These are phyloP conservation scores for Diplodus sargus DNA, from an alignment of 2,797 vertebrate species.

Conservation along the genomic window DNA sequence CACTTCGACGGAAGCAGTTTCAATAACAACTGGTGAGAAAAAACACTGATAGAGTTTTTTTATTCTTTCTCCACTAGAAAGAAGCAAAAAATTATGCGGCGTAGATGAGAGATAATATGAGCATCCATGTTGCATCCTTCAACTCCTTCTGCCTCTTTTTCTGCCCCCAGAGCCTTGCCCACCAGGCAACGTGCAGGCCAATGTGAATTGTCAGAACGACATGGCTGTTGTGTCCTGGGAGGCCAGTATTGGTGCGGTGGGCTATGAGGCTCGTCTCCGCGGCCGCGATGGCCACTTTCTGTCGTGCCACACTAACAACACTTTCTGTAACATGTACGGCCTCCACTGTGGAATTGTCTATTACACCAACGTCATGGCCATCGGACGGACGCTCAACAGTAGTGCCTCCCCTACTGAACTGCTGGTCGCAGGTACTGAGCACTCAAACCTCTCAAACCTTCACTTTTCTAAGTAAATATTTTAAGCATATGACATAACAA, in stretches of 20 bases:
- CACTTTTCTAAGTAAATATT: neutral
- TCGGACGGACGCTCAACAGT: constrained; percentile 76
- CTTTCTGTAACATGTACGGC: constrained; percentile 72
- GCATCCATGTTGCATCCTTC: neutral
- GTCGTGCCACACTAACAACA: constrained; percentile 69
- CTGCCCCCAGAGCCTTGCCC: constrained; percentile 83
- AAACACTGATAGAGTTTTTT: neutral
- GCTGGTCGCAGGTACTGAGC: constrained; percentile 79
- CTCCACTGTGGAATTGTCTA: constrained; percentile 84
- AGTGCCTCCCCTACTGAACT: constrained; percentile 59
- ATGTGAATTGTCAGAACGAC: constrained; percentile 55
- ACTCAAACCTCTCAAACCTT: neutral
- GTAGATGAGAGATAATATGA: neutral
- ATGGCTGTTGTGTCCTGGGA: constrained; percentile 80
- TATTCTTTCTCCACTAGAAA: neutral
- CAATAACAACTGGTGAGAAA: constrained; percentile 79
- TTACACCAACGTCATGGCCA: constrained; percentile 65
- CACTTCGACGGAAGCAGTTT: constrained; percentile 38
- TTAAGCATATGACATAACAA: neutral
- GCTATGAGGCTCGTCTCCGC: constrained; percentile 71
- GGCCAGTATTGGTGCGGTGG: constrained; percentile 71
- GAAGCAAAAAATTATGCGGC: neutral
- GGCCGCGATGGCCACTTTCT: constrained; percentile 74
- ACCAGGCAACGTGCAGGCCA: constrained; percentile 73
- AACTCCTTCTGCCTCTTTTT: neutral